A percentile compares a stretch with the other conserved stretches of the same genome.
These are phyloP conservation scores for Mormyrus hasselquistii DNA, from an alignment of 2,797 vertebrate genomes.

Conservation along the genomic window DNA sequence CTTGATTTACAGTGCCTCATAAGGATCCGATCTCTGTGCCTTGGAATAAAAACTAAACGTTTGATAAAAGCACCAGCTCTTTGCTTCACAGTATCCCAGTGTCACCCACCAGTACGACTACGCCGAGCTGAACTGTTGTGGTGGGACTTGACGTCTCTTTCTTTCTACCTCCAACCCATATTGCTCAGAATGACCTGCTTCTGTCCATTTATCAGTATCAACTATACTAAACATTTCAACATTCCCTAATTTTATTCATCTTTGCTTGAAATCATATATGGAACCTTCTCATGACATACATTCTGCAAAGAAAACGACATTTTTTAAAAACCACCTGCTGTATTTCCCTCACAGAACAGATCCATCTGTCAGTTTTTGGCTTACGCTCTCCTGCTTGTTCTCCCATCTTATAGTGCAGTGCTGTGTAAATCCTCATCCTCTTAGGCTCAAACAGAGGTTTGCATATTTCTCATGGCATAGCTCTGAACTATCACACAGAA, in stretches of 20 bases:
- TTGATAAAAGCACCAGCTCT: neutral
- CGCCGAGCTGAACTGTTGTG: neutral
- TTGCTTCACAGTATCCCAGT: neutral
- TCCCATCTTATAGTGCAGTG: neutral
- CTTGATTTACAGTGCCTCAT: constrained; percentile 54
- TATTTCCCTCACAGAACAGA: neutral
- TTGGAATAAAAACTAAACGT: constrained; percentile 63
- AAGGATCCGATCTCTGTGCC: constrained; percentile 63
- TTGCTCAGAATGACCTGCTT: neutral
- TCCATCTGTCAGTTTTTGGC: neutral
- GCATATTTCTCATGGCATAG: neutral
- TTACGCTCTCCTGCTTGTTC: neutral
- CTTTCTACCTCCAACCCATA: neutral
- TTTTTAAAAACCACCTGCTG: neutral
- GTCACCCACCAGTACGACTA: neutral
- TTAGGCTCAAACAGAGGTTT: neutral
- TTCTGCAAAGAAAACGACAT: neutral
- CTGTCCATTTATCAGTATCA: neutral
- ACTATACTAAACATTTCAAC: neutral
- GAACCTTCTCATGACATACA: neutral
- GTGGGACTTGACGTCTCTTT: neutral
- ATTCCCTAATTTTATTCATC: neutral
- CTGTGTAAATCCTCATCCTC: neutral
- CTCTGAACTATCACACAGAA: neutral
- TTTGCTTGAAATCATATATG: neutral